Base-by-base conservation (phyloP, 1,140 invertebrate species). In the Aporrectodea caliginosa region DNA sequence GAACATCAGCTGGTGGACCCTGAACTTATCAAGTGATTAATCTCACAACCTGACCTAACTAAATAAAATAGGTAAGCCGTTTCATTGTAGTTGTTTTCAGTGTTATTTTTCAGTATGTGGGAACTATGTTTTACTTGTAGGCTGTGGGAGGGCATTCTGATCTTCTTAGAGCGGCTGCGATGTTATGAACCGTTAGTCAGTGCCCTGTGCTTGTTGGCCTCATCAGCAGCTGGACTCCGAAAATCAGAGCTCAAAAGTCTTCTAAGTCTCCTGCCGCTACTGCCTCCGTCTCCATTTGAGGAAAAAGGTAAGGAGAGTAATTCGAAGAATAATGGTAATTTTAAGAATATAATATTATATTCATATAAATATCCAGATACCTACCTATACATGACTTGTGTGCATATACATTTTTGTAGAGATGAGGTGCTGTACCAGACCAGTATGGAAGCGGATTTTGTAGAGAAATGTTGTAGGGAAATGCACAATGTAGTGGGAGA, bases 281-380 rank as follows among this genome's bases (percentile, higher is more conserved):
- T 58, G 35, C 71, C 33, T 35, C 78, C 78, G 6, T 79, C 78
- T 35, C 78, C 78, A 43, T 79, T 75, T 75, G 78, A 79, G 29
- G 78, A 79, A 69, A 79, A 79, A 58, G 78, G 78, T 79, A 31
- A 72, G 68, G 16, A 58, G 2, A 27, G n/a, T n/a, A n/a, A n/a
- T n/a, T n/a, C n/a, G n/a, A 58, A 12, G 6, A 58, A 12, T 58
- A 58, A 12, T 58, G 22, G 6, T 58, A 58, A 58, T 58, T 6
- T 58, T 58, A 58, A 12, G 22, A 12, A 58, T 58, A 58, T 58
- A 6, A 58, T 58, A 58, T 58, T 58, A 58, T 58, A 58, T 58
- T 12, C 22, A 58, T 58, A 58, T 58, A 58, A 12, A 58, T 58
- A 58, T 58, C 6, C 22, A 58, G 6, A 58, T 58, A 58, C 22